Conservation (phyloP, 2,797 vertebrate species). For the Danionella dracula region DNA sequence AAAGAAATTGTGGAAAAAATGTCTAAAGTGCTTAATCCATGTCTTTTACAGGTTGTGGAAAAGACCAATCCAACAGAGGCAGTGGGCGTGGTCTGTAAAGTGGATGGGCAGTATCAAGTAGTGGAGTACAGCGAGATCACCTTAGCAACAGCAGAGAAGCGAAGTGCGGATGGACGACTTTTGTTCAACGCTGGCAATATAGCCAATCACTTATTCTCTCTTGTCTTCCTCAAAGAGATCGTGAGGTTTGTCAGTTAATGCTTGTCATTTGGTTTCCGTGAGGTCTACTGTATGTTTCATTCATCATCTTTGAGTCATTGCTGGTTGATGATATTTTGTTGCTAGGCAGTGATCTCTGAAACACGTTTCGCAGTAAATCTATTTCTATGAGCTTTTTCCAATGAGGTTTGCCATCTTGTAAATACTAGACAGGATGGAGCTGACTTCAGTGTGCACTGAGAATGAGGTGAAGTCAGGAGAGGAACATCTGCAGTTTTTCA, state of each 20-base stretch:
- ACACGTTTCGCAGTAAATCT: slow-evolving; percentile 3
- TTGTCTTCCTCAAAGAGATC: slow-evolving; percentile 82
- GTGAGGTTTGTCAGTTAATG: slow-evolving; percentile 76
- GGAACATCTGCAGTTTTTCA: slow-evolving; percentile 37
- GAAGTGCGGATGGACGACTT: slow-evolving; percentile 81
- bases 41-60: slow-evolving; percentile 84
- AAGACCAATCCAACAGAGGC: slow-evolving; percentile 95
- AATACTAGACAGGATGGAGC: slow-evolving; percentile 29
- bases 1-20: too few species aligned
- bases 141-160: slow-evolving; percentile 81
- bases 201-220: slow-evolving; percentile 91
- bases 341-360: slow-evolving; percentile 9
- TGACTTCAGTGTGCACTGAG: slow-evolving; percentile 23
- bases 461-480: slow-evolving; percentile 39
- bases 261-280: neutral
- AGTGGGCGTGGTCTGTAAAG: slow-evolving; percentile 91
- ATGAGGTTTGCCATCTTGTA: slow-evolving; percentile 36
- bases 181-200: slow-evolving; percentile 90
- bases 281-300: neutral
- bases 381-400: slow-evolving; percentile 34
- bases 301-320: neutral
- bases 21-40: too few species aligned
- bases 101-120: slow-evolving; percentile 88
- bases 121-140: slow-evolving; percentile 98
- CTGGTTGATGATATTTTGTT: slow-evolving; percentile 9